Evolutionary conservation across 2,888 invertebrate species (phyloP).

Genomic region (Agriopis marginaria): DNA sequence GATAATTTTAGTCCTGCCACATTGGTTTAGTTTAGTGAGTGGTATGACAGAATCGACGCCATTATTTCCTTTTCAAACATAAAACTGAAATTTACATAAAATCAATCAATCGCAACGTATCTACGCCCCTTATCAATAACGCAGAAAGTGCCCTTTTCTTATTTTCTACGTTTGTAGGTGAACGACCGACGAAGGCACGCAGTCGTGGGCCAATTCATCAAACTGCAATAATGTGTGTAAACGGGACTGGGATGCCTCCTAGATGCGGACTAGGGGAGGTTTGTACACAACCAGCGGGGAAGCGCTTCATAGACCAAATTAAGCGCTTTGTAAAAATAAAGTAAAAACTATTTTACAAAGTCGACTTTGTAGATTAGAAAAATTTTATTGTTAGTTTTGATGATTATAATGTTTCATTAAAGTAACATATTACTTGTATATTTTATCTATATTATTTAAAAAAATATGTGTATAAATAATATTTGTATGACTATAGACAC

Average conservation of each 20-base stretch:
- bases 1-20: too few species aligned
- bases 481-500: too few species aligned
- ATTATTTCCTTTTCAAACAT: neutral
- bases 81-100: neutral
- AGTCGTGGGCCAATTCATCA: conserved; percentile 74
- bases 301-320: conserved; percentile 64
- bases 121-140: conserved; percentile 8
- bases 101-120: conserved; percentile 5
- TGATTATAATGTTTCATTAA: too few species aligned
- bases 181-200: conserved; percentile 65
- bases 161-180: conserved; percentile 57
- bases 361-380: neutral
- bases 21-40: neutral
- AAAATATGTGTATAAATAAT: too few species aligned
- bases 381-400: neutral
- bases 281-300: conserved; percentile 51
- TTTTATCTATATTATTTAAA: too few species aligned
- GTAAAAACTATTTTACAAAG: neutral
- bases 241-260: conserved; percentile 69
- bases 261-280: conserved; percentile 70
- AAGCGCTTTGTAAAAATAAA: conserved; percentile 30
- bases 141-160: conserved; percentile 28
- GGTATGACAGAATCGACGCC: neutral
- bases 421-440: too few species aligned
- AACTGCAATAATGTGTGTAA: conserved; percentile 78